Percentiles rank a stretch among this genome's conserved stretches.
Evolutionary conservation across 2,888 invertebrate species (phyloP).

Genomic region (Parelbella ahira): DNA sequence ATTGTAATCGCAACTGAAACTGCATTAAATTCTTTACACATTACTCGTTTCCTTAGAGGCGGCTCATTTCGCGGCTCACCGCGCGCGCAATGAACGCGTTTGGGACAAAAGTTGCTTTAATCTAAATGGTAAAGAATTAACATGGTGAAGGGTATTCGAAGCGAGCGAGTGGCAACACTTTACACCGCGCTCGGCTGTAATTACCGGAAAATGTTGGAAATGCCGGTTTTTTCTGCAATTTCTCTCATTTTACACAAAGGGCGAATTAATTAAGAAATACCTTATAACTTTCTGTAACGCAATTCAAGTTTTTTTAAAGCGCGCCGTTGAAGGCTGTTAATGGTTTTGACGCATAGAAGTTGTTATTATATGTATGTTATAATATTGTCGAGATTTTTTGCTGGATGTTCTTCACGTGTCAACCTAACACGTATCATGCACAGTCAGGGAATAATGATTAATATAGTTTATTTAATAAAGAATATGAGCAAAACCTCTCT

Average conservation of each 20-base stretch:
- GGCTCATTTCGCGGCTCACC: conserved; percentile 11
- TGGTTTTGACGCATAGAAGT: too few species aligned
- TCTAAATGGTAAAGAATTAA: conserved; percentile 18
- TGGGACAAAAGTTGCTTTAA: conserved; percentile 20
- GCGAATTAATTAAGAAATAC: conserved; percentile 17
- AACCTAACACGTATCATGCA: too few species aligned
- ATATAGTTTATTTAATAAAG: too few species aligned
- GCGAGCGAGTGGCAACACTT: conserved; percentile 22
- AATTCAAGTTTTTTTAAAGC: too few species aligned
- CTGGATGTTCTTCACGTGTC: too few species aligned
- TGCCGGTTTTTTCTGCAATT: too few species aligned
- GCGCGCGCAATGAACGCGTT: conserved; percentile 22
- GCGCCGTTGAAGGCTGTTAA: too few species aligned
- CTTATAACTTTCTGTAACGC: conserved; percentile 2
- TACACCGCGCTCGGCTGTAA: conserved; percentile 20
- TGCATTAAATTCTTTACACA: conserved; percentile 23
- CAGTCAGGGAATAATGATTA: too few species aligned
- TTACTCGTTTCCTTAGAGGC: conserved; percentile 23
- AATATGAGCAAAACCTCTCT: too few species aligned
- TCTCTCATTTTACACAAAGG: conserved; percentile 17
- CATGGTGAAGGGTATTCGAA: conserved; percentile 12
- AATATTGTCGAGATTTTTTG: too few species aligned
- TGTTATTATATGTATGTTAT: too few species aligned
- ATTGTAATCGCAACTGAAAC: conserved; percentile 24
- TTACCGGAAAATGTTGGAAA: conserved; percentile 20